Percentiles rank a stretch among this genome's conserved stretches.
Conservation (phyloP, 2,797 vertebrate genomes). For the Tenualosa thibaudeaui region DNA sequence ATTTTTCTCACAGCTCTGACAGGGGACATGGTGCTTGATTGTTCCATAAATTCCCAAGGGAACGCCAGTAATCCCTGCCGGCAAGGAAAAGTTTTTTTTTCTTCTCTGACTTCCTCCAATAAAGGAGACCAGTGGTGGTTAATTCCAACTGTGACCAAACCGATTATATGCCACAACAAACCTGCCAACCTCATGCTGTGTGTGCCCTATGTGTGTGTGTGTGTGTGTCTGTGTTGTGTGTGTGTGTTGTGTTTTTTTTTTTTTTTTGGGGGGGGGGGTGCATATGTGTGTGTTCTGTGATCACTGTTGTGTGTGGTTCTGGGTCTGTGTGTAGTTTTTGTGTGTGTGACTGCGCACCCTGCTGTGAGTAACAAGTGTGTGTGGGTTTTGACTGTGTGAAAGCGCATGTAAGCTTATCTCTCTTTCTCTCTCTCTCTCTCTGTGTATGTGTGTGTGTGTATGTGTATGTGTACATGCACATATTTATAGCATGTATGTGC, state of each 20-base stretch:
- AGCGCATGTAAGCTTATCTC: not conserved
- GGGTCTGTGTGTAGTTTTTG: not conserved
- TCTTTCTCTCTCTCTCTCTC: not conserved
- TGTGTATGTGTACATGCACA: not conserved
- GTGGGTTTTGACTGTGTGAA: slow-evolving; percentile 1
- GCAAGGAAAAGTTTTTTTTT: not conserved
- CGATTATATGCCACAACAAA: slow-evolving; percentile 22
- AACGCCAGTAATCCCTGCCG: slow-evolving; percentile 3
- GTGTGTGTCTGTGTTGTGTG: slow-evolving; percentile 2
- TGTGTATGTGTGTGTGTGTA: not conserved
- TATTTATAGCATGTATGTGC: not conserved
- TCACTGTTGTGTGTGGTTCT: not conserved
- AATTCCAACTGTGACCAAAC: slow-evolving; percentile 24
- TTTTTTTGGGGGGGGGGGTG: too few relatives aligned
- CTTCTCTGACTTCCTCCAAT: not conserved
- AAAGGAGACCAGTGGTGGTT: slow-evolving; percentile 21
- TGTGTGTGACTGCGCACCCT: not conserved
- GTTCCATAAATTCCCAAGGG: slow-evolving; percentile 8
- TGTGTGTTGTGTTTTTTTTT: not conserved
- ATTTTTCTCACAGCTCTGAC: not conserved
- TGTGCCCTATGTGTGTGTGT: not conserved
- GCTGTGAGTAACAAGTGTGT: not conserved
- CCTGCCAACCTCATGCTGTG: not conserved
- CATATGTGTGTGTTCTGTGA: too few relatives aligned
- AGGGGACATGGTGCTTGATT: not conserved